phyloP scores from a whole-genome alignment of 2,888 invertebrate genomes.

The Melinaea marsaeus region DNA sequence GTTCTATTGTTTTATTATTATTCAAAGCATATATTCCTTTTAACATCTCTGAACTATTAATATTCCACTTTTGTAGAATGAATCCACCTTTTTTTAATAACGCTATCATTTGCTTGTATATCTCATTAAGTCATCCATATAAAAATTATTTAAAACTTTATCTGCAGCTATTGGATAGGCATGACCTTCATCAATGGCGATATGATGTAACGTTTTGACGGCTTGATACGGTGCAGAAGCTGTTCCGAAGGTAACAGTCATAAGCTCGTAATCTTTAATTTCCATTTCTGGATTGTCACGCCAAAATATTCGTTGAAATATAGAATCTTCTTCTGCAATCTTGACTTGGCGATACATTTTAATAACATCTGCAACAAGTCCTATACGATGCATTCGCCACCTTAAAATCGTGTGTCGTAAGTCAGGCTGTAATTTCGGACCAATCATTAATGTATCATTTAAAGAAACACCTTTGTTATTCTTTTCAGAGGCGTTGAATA shows the following conservation, averaged over 20 bases:
- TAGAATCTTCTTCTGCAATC: too few relatives aligned
- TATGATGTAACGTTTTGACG: constrained; percentile 13
- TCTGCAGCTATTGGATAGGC: constrained; percentile 12
- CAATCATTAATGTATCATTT: constrained; percentile 21
- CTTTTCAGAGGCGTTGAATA: constrained; percentile 7
- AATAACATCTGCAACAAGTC: constrained; percentile 22
- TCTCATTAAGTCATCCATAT: constrained; percentile 27
- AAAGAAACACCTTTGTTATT: constrained; percentile 8
- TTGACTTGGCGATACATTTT: constrained; percentile 3
- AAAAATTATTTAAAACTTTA: constrained; percentile 13
- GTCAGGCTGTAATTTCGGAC: constrained; percentile 29
- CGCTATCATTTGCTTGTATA: constrained; percentile 31
- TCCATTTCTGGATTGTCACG: constrained; percentile 11
- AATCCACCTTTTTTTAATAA: constrained; percentile 33
- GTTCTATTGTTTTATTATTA: too few relatives aligned
- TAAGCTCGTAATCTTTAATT: constrained; percentile 28
- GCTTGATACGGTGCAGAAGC: constrained; percentile 21
- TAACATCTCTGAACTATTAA: constrained; percentile 23
- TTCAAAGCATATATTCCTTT: too few relatives aligned
- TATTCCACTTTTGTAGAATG: constrained; percentile 31
- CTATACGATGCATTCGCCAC: constrained; percentile 29
- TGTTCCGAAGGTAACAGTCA: constrained; percentile 26
- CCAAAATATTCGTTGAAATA: constrained; percentile 26
- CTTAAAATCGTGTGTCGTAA: constrained; percentile 30
- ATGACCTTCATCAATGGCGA: constrained; percentile 15